A percentile compares a stretch with the other conserved stretches of the same genome.
phyloP scores from a whole-genome alignment of 1,140 invertebrate species.

The Pararge aegeria region DNA sequence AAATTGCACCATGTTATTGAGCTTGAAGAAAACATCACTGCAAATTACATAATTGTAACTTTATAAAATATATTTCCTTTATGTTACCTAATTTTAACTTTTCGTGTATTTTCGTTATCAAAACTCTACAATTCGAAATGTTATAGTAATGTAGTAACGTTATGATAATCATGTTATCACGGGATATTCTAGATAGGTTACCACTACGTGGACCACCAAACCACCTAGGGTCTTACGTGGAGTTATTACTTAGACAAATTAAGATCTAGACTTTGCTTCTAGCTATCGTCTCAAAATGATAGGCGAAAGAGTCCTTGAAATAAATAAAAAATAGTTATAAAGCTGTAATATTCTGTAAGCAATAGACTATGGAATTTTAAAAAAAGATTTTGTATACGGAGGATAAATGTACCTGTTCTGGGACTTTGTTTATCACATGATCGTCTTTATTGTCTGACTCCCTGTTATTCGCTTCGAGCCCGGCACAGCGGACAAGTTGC shows the following conservation, averaged over 20 bases:
- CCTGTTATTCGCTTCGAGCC: too few species aligned
- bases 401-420: neutral
- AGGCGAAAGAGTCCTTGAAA: neutral
- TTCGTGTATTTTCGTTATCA: neutral
- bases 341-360: neutral
- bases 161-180: constrained; percentile 20
- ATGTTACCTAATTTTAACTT: neutral
- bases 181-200: constrained; percentile 17
- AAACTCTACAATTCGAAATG: neutral
- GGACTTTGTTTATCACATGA: neutral
- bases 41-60: neutral
- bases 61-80: neutral
- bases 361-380: constrained; percentile 1
- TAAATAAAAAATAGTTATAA: neutral
- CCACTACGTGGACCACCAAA: constrained; percentile 25
- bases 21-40: neutral
- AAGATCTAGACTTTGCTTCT: constrained; percentile 14
- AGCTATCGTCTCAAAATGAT: constrained; percentile 6
- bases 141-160: constrained; percentile 4
- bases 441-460: neutral
- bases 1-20: neutral
- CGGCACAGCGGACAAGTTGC: neutral
- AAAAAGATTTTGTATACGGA: neutral
- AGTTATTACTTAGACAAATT: constrained; percentile 9
- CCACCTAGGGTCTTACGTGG: constrained; percentile 18